A percentile compares a stretch with the other conserved stretches of the same genome.
Conservation (phyloP, 1,140 invertebrate genomes). For the Araneus ventricosus region DNA sequence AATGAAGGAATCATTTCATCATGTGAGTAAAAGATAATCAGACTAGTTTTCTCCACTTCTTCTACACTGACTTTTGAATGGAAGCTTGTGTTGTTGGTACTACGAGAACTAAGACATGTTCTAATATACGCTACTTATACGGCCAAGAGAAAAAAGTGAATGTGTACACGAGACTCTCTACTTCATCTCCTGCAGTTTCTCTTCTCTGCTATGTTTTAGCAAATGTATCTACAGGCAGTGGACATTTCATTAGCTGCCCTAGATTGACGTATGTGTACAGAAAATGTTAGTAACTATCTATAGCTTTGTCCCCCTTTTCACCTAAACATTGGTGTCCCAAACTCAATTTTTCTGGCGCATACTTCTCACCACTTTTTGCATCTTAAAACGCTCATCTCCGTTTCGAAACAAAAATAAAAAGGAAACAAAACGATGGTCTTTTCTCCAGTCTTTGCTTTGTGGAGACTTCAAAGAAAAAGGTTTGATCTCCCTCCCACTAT, state of each 20-base stretch:
- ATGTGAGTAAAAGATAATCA: constrained; percentile 58
- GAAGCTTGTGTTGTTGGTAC: constrained; percentile 1
- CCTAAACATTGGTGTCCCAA: constrained; percentile 68
- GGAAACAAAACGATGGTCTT: neutral
- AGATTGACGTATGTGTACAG: constrained; percentile 73
- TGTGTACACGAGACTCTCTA: constrained; percentile 69
- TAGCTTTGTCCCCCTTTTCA: constrained; percentile 68
- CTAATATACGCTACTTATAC: constrained; percentile 13
- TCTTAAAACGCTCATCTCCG: constrained; percentile 45
- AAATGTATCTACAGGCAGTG: constrained; percentile 62
- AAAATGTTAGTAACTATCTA: constrained; percentile 71
- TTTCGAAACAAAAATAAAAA: neutral
- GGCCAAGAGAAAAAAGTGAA: constrained; percentile 52
- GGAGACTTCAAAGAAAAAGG: neutral
- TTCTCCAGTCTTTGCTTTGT: constrained; percentile 18
- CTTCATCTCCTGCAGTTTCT: constrained; percentile 72
- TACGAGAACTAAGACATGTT: constrained; percentile 5
- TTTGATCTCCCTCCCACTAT: neutral
- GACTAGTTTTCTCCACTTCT: constrained; percentile 45
- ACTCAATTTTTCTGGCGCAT: constrained; percentile 57
- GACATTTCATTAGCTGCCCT: constrained; percentile 46
- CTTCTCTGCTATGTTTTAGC: constrained; percentile 74
- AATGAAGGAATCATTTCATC: constrained; percentile 31
- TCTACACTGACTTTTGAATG: neutral
- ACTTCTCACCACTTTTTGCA: constrained; percentile 58